Conservation (phyloP, 1,140 invertebrate genomes). For the Nasonia longicornis region DNA sequence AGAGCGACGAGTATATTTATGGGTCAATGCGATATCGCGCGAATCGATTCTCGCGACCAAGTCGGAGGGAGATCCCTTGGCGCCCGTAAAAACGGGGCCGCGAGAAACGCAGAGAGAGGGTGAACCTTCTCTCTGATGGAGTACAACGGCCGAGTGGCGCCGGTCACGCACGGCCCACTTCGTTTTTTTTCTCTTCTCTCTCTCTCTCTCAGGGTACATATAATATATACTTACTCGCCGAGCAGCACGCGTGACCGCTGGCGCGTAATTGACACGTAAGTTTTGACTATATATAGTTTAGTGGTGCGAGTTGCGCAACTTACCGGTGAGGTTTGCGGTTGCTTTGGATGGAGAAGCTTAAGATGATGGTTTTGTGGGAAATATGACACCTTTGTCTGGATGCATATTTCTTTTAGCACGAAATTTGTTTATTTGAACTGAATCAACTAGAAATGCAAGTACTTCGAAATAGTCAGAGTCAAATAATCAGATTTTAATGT, state of each 20-base stretch:
- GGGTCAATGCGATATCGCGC: slow-evolving; percentile 42
- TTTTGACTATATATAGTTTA: neutral
- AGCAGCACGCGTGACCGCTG: neutral
- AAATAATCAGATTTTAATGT: too few relatives aligned
- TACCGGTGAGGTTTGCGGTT: neutral
- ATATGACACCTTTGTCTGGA: too few relatives aligned
- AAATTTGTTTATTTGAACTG: too few relatives aligned
- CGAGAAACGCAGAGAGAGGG: neutral
- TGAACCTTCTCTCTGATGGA: neutral
- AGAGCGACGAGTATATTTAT: slow-evolving; percentile 28
- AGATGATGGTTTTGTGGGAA: too few relatives aligned
- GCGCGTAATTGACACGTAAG: neutral
- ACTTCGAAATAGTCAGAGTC: too few relatives aligned
- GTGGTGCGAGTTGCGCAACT: neutral
- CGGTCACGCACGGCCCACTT: neutral
- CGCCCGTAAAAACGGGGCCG: neutral
- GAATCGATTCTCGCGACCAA: slow-evolving; percentile 36
- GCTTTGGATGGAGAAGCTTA: too few relatives aligned
- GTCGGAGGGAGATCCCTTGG: too few relatives aligned
- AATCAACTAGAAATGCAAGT: too few relatives aligned
- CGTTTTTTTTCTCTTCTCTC: neutral
- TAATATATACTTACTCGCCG: neutral
- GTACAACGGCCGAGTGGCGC: neutral
- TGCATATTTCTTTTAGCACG: too few relatives aligned
- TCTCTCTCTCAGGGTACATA: neutral